phyloP scores from a whole-genome alignment of 2,113 vertebrate species.

The Alexandromys fortis region DNA sequence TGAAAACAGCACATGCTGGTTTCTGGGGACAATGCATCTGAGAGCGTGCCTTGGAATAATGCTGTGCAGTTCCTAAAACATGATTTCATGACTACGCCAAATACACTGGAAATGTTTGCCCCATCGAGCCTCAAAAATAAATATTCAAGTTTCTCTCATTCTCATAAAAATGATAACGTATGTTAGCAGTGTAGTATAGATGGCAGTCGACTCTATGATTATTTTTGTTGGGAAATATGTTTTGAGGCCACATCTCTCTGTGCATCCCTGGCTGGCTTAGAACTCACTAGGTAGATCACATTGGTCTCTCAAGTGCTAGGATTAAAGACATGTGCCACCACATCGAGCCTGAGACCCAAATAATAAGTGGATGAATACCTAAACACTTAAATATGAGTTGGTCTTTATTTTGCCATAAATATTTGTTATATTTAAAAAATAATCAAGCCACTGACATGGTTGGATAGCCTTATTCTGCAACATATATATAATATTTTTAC shows the following conservation, averaged over 20 bases:
- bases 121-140: not conserved
- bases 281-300: not conserved
- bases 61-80: not conserved
- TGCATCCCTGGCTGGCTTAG: too few species aligned
- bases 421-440: not conserved
- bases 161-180: not conserved
- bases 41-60: not conserved
- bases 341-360: not conserved
- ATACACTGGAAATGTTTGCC: not conserved
- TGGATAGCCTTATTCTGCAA: not conserved
- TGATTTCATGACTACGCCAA: not conserved
- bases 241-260: not conserved
- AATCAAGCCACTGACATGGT: not conserved
- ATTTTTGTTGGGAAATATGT: not conserved
- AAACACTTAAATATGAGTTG: not conserved
- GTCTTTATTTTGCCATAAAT: not conserved
- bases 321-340: not conserved
- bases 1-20: constrained; percentile 44
- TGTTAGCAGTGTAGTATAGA: not conserved
- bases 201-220: not conserved
- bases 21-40: not conserved
- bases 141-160: not conserved
- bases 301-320: not conserved
- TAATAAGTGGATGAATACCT: not conserved
- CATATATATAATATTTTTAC: not conserved